Percentiles rank a stretch among this genome's conserved stretches.
Conservation (phyloP, 2,888 invertebrate genomes). For the Lamellibrachia columna region DNA sequence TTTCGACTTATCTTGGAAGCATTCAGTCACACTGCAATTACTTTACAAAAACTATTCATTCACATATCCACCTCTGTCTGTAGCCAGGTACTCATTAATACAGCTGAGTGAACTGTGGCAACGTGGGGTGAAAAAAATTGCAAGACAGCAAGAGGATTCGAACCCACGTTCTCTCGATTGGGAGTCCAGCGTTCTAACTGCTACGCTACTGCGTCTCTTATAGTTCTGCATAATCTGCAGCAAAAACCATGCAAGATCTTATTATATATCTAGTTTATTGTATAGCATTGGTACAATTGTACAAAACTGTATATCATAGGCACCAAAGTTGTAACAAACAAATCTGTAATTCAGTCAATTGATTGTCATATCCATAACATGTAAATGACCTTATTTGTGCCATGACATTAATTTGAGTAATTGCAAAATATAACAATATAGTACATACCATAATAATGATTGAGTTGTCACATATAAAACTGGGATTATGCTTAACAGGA, state of each 20-base stretch:
- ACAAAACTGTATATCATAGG: not conserved
- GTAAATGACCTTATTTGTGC: not conserved
- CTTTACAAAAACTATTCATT: too few relatives aligned
- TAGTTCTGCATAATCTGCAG: not conserved
- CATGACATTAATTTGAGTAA: not conserved
- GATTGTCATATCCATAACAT: not conserved
- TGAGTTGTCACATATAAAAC: not conserved
- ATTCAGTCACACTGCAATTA: too few relatives aligned
- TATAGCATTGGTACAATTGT: not conserved
- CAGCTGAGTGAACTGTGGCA: too few relatives aligned
- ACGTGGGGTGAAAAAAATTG: too few relatives aligned
- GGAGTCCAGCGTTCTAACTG: too few relatives aligned
- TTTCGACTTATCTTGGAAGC: too few relatives aligned
- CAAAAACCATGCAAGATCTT: not conserved
- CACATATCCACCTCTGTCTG: too few relatives aligned
- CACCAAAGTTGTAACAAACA: not conserved
- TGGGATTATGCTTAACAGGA: not conserved
- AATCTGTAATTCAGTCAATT: conserved; percentile 1
- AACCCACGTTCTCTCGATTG: too few relatives aligned
- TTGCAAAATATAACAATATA: not conserved
- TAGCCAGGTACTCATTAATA: too few relatives aligned
- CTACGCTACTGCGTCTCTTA: too few relatives aligned
- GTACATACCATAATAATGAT: not conserved
- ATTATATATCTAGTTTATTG: not conserved
- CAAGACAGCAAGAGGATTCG: too few relatives aligned